Percentiles rank a stretch among this genome's conserved stretches.
Evolutionary conservation across 2,113 vertebrate genomes (phyloP).

Genomic region (Tauraco erythrolophus): DNA sequence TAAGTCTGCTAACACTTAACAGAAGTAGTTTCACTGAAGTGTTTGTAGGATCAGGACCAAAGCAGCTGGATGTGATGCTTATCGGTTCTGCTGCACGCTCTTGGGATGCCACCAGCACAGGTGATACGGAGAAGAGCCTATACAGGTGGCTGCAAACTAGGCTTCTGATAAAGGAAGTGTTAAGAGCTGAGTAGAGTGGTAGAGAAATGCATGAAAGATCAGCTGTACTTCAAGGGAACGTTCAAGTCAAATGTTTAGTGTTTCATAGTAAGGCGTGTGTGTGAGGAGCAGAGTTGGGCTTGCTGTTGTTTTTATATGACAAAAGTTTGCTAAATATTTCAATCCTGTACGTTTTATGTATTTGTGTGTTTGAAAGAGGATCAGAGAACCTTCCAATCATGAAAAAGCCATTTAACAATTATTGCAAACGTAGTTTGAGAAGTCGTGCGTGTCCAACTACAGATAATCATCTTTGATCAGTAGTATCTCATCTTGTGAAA

Average conservation of each 20-base stretch:
- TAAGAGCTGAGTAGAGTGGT: neutral
- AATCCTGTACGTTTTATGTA: fast-evolving
- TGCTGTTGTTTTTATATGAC: neutral
- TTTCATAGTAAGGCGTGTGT: neutral
- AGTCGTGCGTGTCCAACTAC: neutral
- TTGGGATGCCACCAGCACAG: constrained; percentile 6
- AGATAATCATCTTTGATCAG: neutral
- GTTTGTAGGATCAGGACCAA: neutral
- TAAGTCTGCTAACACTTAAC: neutral
- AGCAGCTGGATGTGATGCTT: neutral
- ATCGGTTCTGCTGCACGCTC: neutral
- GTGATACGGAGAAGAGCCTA: neutral
- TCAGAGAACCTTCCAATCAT: neutral
- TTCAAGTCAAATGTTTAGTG: neutral
- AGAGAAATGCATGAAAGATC: neutral
- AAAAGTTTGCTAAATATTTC: neutral
- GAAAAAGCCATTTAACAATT: neutral
- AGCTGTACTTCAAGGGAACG: neutral
- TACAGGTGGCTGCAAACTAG: neutral
- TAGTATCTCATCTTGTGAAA: neutral
- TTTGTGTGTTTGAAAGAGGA: neutral
- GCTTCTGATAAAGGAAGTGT: neutral
- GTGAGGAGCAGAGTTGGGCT: neutral
- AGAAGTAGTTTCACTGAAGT: neutral
- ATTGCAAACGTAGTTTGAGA: neutral